Base-by-base conservation (phyloP, 2,797 vertebrate genomes). In the Peromyscus eremicus region DNA sequence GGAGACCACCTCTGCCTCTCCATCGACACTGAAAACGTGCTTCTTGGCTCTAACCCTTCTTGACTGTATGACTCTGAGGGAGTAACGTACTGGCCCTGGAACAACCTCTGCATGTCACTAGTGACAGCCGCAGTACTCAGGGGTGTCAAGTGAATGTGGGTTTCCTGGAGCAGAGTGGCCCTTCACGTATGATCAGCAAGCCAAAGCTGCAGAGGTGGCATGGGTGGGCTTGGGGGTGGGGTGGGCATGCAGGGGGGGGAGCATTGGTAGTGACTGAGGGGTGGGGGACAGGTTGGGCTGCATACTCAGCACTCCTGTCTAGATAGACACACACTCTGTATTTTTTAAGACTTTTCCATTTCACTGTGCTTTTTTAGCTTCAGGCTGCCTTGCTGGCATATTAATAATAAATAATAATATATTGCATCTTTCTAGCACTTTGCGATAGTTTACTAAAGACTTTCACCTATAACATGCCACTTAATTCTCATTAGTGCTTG, bases 341-440 rank as follows among this genome's bases (percentile, higher is more conserved):
- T 71, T 46, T 77, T 34, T 57, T 10, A 70, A 23, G 71, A 43
- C 16, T 43, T 80, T 37, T 71, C 40, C 3, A 2, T 66, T 43
- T 95, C 46, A 32, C 34, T 21, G 1, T 34, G 29, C 71, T 73
- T 0, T 52, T 84, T 60, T 76, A n/a, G 91, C 96, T 89, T 77
- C 76, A 40, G 90, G 81, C 88, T 68, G 55, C 84, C 81, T 96
- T 1, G 5, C 76, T 82, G 21, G 40, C 9, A 12, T 81, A 64
- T 95, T 68, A 82, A 92, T 95, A 96, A 96, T 87, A 91, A 89
- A 89, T 93, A 88, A 6, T 52, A 95, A 93, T 43, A 17, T 4
- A 81, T 43, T 4, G 10, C 13, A 3, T 17, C 5, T 27, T 84
- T 55, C 70, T 55, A 23, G 49, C 46, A 71, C 60, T 87, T 87